These are phyloP conservation scores for Aldabrachelys gigantea DNA, from an alignment of 2,113 vertebrate genomes.

Conservation along the genomic window DNA sequence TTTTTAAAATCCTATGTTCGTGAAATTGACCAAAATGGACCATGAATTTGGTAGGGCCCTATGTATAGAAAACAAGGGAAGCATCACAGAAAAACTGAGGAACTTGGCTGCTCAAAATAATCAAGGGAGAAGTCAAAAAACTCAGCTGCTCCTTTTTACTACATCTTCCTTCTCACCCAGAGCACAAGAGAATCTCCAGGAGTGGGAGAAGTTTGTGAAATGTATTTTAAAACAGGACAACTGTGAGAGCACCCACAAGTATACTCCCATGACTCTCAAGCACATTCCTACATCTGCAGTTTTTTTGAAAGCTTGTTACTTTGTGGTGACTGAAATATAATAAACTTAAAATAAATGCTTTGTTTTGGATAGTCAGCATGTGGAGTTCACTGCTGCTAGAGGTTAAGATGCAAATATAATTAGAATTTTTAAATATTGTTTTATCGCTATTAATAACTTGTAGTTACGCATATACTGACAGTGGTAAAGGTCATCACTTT, in stretches of 20 bases:
- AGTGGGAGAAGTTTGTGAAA: not conserved
- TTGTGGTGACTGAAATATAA: not conserved
- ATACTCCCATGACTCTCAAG: not conserved
- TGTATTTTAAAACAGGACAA: not conserved
- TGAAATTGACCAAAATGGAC: no score
- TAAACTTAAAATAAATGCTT: not conserved
- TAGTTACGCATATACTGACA: not conserved
- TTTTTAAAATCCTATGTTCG: no score
- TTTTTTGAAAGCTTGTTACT: not conserved
- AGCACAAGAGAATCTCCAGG: accelerated
- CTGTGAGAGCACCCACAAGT: not conserved
- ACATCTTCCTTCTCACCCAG: accelerated
- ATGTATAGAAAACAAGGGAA: not conserved
- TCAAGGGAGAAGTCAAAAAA: not conserved
- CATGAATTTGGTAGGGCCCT: no score
- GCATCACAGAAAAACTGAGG: not conserved
- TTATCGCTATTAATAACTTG: not conserved
- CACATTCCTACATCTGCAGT: not conserved
- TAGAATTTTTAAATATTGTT: accelerated
- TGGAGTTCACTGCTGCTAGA: not conserved
- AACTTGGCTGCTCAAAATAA: not conserved
- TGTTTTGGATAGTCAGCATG: not conserved
- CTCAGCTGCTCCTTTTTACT: not conserved
- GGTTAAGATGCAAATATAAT: not conserved
- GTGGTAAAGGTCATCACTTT: not conserved